Conservation (phyloP, 2,888 invertebrate species). For the Protodeltote pygarga region DNA sequence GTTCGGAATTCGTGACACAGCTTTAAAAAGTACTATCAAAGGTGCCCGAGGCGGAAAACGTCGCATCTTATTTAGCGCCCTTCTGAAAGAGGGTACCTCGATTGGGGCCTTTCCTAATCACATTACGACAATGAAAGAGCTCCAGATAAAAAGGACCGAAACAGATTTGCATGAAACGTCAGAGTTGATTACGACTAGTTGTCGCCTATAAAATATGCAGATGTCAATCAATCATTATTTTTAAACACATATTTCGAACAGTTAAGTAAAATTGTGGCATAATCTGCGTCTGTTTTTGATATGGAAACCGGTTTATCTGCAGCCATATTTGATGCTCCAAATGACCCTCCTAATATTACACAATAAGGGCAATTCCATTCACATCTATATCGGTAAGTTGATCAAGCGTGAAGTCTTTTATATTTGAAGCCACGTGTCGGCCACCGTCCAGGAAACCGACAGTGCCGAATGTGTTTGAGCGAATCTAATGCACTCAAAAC, state of each 20-base stretch:
- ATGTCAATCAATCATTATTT: conserved; percentile 61
- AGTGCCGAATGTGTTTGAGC: conserved; percentile 78
- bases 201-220: conserved; percentile 61
- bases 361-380: conserved; percentile 84
- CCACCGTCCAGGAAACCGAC: conserved; percentile 80
- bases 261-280: conserved; percentile 5
- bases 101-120: conserved; percentile 79
- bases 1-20: conserved; percentile 83
- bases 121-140: conserved; percentile 82
- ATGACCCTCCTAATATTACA: conserved; percentile 72
- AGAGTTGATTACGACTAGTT: conserved; percentile 75
- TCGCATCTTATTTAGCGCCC: conserved; percentile 85
- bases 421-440: conserved; percentile 82
- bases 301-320: conserved; percentile 47
- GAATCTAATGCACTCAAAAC: conserved; percentile 85
- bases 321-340: conserved; percentile 49
- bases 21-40: conserved; percentile 85
- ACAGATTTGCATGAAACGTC: conserved; percentile 84
- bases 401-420: conserved; percentile 85
- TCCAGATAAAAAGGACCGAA: conserved; percentile 78
- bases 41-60: conserved; percentile 84
- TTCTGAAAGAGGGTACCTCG: conserved; percentile 68
- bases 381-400: conserved; percentile 75
- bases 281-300: conserved; percentile 28
- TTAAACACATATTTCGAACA: conserved; percentile 30